phyloP scores from a whole-genome alignment of 2,888 invertebrate species.

The Gerris lacustris region DNA sequence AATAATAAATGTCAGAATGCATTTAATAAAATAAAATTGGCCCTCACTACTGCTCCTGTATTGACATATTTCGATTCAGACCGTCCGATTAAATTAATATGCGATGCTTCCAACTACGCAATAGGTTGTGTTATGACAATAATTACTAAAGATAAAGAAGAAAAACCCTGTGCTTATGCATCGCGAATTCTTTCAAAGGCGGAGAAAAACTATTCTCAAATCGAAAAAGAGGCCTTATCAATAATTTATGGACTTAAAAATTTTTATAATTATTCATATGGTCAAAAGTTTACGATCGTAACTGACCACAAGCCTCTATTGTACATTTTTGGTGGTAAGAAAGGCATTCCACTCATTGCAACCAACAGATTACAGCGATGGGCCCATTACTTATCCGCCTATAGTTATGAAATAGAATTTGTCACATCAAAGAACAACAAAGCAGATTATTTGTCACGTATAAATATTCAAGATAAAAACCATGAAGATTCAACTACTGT shows the following conservation, averaged over 20 bases:
- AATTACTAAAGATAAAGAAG: conserved; percentile 29
- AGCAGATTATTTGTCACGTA: conserved; percentile 3
- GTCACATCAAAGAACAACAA: conserved; percentile 21
- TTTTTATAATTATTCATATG: conserved; percentile 35
- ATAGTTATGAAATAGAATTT: conserved; percentile 28
- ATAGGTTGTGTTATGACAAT: conserved; percentile 32
- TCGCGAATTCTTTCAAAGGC: conserved; percentile 31
- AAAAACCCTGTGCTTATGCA: conserved; percentile 32
- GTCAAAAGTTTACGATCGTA: conserved; percentile 31
- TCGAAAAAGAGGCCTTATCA: conserved; percentile 34
- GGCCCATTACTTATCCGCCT: conserved; percentile 26
- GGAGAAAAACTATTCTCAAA: conserved; percentile 34
- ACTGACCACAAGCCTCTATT: conserved; percentile 34
- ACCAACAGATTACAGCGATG: conserved; percentile 33
- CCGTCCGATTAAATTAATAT: conserved; percentile 3
- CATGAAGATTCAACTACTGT: background rate
- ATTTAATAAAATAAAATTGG: conserved; percentile 14
- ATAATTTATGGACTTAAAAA: conserved; percentile 34
- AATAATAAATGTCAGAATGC: conserved; percentile 9
- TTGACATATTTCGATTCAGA: conserved; percentile 18
- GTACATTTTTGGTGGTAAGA: conserved; percentile 32
- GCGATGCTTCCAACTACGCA: conserved; percentile 20
- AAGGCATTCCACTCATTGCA: conserved; percentile 33
- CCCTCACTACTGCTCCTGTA: conserved; percentile 11
- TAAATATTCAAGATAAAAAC: background rate